Base-by-base conservation (phyloP, 2,888 invertebrate species). In the Drosophila macrospina region DNA sequence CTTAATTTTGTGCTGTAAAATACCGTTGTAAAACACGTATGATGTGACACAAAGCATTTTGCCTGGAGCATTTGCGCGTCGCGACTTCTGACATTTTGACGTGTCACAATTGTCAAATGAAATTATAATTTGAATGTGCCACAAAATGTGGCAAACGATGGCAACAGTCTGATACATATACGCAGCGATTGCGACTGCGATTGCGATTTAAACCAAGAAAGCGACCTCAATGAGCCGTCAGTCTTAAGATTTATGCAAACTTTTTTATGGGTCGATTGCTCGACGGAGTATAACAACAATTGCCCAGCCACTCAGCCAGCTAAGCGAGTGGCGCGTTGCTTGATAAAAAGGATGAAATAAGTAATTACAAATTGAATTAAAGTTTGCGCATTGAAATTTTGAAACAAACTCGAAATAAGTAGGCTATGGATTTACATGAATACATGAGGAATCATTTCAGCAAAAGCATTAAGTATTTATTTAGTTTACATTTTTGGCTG, bases 71-170 rank as follows among this genome's bases (percentile, higher is more conserved):
- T n/a, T 26, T 28, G 10, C 26, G 13, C 64, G 28, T 42, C 41
- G 74, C 59, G 37, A 30, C 71, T 71, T 68, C 50, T 60, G 71
- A 55, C 71, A 74, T 54, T 70, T 68, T 71, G 68, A 68, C 61
- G 52, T 57, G 62, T 37, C 68, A 32, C 74, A 75, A 74, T 74
- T 74, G 74, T 71, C 71, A 71, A 74, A 71, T 68, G 56, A 74
- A 74, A 74, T 71, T 68, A 57, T 64, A 74, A 74, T 74, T 59
- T 45, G 47, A 20, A 20, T 20, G 20, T 20, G 16, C 41, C 60
- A 56, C 56, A 56, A 67, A 20, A 50, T n/a, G 30, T 41, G 52
- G 44, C 45, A 20, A 20, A 3, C 52, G 70, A 66, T 56, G 51
- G 51, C 47, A 56, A 20, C 57, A 34, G 44, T 48, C 41, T 44